Base-by-base conservation (phyloP, 2,888 invertebrate genomes). In the Crocallis elinguaria region DNA sequence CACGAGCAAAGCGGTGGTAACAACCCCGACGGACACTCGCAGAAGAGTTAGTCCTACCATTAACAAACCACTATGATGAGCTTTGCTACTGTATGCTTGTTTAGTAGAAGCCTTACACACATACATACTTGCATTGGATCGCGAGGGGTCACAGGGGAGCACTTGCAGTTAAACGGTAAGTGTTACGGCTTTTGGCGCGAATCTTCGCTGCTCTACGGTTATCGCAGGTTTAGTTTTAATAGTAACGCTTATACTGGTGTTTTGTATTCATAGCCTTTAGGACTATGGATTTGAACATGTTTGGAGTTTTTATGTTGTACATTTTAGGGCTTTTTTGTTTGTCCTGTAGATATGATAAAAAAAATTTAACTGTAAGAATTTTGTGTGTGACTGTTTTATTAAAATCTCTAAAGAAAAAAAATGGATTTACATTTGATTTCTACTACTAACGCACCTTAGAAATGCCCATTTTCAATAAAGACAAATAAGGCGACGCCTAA, bases 161-260 rank as follows among this genome's bases (percentile, higher is more conserved):
- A 43, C 53, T 53, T 54, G 53, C 53, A 54, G 48, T 37, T 53
- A 53, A 53, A 53, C 48, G 37, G 43, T 53, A 30, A 53, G 43
- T 53, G 53, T 53, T 53, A 53, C 53, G 38, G 48, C 53, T 54
- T 54, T 49, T 54, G 53, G 53, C 53, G 43, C 53, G 53, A 48
- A 43, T 54, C 53, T 54, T 49, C 46, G 52, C 41, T 30, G 14
- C 25, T 46, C 19, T 25, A 49, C 53, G 43, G 53, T 48, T 54
- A 54, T 49, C 48, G 48, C 16, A 27, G 33, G 53, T 49, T 54
- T 53, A 53, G 37, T 53, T 53, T 53, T 53, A 53, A 53, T 53
- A 49, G 53, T 42, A 43, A 52, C 32, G 42, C 42, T 45, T 51
- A 51, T 46, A 41, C 45, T 44, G 45, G 53, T 43, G 38, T 54